A percentile compares a stretch with the other conserved stretches of the same genome.
Evolutionary conservation across 2,797 vertebrate genomes (phyloP).

Genomic region (Thripadectes ignobilis): DNA sequence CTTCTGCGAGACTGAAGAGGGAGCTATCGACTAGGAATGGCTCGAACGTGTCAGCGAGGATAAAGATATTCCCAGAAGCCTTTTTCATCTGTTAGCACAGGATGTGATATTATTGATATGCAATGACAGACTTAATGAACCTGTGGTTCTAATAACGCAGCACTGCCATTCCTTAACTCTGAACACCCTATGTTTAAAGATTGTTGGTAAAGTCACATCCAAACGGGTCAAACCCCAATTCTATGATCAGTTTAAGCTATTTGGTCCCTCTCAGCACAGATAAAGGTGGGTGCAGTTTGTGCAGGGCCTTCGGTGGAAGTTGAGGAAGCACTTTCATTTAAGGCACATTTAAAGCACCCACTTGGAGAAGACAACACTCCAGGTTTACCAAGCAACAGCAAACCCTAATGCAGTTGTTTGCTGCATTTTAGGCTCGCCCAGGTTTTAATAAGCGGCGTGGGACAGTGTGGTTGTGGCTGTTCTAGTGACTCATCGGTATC

Average conservation of each 20-base stretch:
- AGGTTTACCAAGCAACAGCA: not conserved
- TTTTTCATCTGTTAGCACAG: not conserved
- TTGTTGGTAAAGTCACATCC: not conserved
- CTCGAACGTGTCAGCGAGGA: not conserved
- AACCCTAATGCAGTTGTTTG: not conserved
- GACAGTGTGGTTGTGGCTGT: not conserved
- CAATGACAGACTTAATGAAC: conserved; percentile 17
- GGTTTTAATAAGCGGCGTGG: not conserved
- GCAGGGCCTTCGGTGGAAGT: not conserved
- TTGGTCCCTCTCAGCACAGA: not conserved
- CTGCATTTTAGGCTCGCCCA: not conserved
- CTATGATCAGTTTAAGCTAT: not conserved
- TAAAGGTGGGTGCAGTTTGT: not conserved
- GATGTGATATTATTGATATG: not conserved
- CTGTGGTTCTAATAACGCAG: not conserved
- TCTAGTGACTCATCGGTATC: not conserved
- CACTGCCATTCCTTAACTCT: not conserved
- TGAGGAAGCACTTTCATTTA: not conserved
- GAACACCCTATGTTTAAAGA: not conserved
- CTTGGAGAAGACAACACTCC: not conserved
- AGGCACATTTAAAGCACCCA: not conserved
- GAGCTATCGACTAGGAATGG: conserved; percentile 72
- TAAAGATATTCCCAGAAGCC: conserved; percentile 10
- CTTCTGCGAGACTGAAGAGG: conserved; percentile 70
- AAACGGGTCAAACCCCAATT: not conserved